Evolutionary conservation across 1,140 invertebrate species (phyloP), one percentile per base, ranked within the genome.

Genomic region (Sipha flava): DNA sequence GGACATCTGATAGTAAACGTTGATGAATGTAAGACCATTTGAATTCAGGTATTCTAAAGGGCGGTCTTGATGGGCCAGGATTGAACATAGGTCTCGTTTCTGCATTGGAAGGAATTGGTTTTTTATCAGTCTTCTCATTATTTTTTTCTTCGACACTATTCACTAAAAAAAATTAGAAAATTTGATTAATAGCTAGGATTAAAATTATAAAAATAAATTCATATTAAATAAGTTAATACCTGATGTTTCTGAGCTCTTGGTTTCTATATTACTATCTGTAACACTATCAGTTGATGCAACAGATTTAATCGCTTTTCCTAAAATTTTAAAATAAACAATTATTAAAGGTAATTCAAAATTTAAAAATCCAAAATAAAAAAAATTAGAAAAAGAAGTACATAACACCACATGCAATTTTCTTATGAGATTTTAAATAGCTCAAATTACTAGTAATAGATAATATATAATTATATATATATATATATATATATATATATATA

Each of bases 1-100:
- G 88, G 26, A 99, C 92, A 88, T 99, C 98, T 16, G 96, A 97
- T 2, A 99, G 88, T 79, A 99, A 87, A 82, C 96, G 89, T 86
- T 99, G 96, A 87, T 99, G 98, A 82, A 99, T 96, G 85, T 96
- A 95, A 5, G 98, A 99, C 98, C 98, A 99, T 83, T 97, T 93
- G 87, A 99, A 99, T 87, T 99, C 98, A 40, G 98, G 98, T 85
- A 99, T 99, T 82, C 98, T 91, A 87, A 99, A 99, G 0, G 97
- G 96, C 29, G 97, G 97, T 82, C 95, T 90, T 23, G 96, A 94
- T 18, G 96, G 96, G 16, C 96, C 96, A 59, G 96, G 94, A 85
- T 94, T 97, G 85, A 98, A 98, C 91, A 97, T 95, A 57, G 94
- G 93, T 79, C 93, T 54, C 0, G 73, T 21, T 4, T 80, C 80